Evolutionary conservation across 2,113 vertebrate species (phyloP).

Genomic region (Empidonax traillii): DNA sequence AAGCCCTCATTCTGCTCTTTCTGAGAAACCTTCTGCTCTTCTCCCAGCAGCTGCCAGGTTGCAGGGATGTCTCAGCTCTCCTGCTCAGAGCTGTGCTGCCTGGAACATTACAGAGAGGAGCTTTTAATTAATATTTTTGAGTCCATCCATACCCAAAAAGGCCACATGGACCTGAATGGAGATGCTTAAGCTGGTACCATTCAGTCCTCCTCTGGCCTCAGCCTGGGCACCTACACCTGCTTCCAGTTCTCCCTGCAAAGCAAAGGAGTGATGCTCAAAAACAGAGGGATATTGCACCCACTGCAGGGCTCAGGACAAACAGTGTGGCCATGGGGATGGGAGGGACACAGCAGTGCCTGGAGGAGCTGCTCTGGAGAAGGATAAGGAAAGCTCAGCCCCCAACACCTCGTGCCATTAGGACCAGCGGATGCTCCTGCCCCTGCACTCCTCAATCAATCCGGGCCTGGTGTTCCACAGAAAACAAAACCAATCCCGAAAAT

Average conservation of each 20-base stretch:
- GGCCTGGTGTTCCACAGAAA: accelerated
- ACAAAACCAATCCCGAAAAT: not conserved
- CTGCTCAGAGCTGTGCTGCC: not conserved
- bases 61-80: not conserved
- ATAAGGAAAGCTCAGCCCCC: not conserved
- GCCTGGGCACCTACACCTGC: not conserved
- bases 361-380: not conserved
- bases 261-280: not conserved
- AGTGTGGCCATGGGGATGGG: accelerated
- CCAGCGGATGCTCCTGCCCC: accelerated
- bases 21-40: not conserved
- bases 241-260: not conserved
- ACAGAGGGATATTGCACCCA: accelerated
- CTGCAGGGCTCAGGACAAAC: not conserved
- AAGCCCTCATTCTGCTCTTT: not conserved
- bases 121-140: not conserved
- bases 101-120: not conserved
- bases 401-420: accelerated
- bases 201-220: not conserved
- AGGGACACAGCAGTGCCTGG: not conserved
- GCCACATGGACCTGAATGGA: not conserved
- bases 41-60: not conserved
- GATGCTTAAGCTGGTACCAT: not conserved
- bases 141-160: not conserved
- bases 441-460: not conserved